These are phyloP conservation scores for Thryonomys swinderianus DNA, from an alignment of 2,113 vertebrate species.

Conservation along the genomic window DNA sequence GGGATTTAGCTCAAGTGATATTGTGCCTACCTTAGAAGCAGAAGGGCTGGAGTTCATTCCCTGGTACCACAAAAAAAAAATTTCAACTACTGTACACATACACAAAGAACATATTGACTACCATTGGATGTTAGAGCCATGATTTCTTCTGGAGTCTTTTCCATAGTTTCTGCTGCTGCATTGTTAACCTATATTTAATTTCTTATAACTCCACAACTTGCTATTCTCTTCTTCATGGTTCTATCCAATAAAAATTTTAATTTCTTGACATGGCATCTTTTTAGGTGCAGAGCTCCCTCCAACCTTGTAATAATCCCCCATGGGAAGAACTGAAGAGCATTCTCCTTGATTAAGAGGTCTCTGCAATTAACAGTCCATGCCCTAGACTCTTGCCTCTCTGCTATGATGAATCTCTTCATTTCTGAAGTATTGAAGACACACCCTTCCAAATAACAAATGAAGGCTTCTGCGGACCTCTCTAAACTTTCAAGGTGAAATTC, in stretches of 20 bases:
- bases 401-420: background rate
- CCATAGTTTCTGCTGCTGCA: background rate
- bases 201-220: background rate
- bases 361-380: background rate
- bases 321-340: background rate
- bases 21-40: no score
- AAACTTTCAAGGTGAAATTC: background rate
- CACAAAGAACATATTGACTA: background rate
- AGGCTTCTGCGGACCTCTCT: background rate
- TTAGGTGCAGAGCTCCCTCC: background rate
- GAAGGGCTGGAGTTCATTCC: no score
- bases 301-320: background rate
- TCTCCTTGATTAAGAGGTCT: background rate
- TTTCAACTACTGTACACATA: background rate
- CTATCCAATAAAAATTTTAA: constrained; percentile 13
- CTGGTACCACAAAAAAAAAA: no score
- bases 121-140: background rate
- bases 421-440: background rate
- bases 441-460: background rate
- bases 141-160: constrained; percentile 9
- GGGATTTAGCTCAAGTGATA: no score
- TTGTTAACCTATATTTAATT: background rate
- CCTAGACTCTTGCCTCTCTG: background rate
- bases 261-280: background rate
- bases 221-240: background rate